Percentiles rank a stretch among this genome's conserved stretches.
phyloP scores from a whole-genome alignment of 2,113 vertebrate genomes.

The Greenwoodochromis staneri region DNA sequence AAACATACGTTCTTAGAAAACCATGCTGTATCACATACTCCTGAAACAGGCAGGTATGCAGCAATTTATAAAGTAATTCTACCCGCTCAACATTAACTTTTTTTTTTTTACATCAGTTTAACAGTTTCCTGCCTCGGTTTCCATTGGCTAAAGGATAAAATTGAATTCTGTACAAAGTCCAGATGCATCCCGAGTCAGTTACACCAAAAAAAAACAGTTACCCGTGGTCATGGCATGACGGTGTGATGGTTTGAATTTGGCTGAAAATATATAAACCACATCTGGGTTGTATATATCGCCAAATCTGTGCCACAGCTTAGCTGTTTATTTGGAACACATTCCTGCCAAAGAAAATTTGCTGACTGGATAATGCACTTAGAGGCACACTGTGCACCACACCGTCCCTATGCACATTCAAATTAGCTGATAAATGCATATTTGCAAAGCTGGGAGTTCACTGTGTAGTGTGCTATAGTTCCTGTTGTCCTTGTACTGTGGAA shows the following conservation, averaged over 20 bases:
- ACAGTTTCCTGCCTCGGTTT: neutral
- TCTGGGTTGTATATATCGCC: neutral
- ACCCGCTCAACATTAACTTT: neutral
- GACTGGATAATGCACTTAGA: constrained; percentile 38
- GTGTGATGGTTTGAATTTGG: neutral
- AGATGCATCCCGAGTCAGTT: neutral
- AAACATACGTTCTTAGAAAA: neutral
- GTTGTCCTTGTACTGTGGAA: neutral
- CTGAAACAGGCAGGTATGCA: neutral
- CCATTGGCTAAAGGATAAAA: neutral
- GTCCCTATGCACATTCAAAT: neutral
- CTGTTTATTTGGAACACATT: constrained; percentile 8
- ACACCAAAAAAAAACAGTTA: neutral
- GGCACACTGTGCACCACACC: neutral
- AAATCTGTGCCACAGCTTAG: neutral
- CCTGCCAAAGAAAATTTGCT: constrained; percentile 41
- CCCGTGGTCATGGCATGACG: neutral
- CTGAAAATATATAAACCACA: neutral
- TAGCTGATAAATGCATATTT: constrained; percentile 19
- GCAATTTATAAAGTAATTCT: neutral
- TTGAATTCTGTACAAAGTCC: neutral
- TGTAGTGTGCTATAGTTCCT: neutral
- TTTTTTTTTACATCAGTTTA: neutral
- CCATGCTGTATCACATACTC: neutral
- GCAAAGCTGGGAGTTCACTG: neutral